Conservation (phyloP, 2,113 vertebrate genomes). For the Corythoichthys intestinalis region DNA sequence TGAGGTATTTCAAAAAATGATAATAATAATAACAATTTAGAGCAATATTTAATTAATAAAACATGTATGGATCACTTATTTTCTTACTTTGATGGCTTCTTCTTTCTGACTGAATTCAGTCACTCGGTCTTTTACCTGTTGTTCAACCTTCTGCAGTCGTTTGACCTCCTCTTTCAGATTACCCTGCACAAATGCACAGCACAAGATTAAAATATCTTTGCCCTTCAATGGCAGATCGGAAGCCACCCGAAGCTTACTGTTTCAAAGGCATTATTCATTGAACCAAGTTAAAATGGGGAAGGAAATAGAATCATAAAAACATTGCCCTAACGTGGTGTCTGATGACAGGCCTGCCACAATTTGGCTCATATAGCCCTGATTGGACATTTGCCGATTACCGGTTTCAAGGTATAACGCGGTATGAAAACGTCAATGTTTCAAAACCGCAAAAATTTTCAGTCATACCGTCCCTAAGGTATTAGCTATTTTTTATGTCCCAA, state of each 20-base stretch:
- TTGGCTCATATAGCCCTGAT: too few relatives aligned
- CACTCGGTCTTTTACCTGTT: constrained; percentile 42
- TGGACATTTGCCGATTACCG: too few relatives aligned
- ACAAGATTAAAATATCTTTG: background rate
- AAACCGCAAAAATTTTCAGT: too few relatives aligned
- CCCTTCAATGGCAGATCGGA: too few relatives aligned
- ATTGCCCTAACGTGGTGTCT: background rate
- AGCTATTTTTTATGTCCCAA: too few relatives aligned
- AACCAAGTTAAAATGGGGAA: too few relatives aligned
- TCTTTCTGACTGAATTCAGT: constrained; percentile 61
- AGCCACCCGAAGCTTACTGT: too few relatives aligned
- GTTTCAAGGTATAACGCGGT: too few relatives aligned
- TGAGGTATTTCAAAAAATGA: background rate
- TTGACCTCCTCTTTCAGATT: constrained; percentile 67
- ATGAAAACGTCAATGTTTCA: too few relatives aligned
- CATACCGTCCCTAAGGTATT: too few relatives aligned
- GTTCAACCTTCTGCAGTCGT: constrained; percentile 60
- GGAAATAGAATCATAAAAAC: background rate
- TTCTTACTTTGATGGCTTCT: constrained; percentile 52
- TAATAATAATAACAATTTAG: background rate
- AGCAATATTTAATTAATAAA: background rate
- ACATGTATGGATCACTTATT: background rate
- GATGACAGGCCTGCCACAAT: too few relatives aligned
- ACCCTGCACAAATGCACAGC: constrained; percentile 36
- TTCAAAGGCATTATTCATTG: too few relatives aligned